Evolutionary conservation across 2,797 vertebrate species (phyloP).

Genomic region (Pipistrellus nathusii): DNA sequence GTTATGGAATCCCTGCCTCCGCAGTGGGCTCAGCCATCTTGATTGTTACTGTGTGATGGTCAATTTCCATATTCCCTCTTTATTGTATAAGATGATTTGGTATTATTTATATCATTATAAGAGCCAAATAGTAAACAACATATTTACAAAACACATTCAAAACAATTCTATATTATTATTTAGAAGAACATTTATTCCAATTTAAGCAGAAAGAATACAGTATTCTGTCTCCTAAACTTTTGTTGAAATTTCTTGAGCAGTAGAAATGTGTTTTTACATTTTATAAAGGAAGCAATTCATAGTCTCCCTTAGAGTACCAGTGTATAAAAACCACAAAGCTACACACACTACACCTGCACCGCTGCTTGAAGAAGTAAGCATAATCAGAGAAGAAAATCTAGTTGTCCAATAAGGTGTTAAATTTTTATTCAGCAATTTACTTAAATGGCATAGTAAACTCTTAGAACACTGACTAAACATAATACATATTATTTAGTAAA

Average conservation of each 20-base stretch:
- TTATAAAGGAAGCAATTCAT: neutral
- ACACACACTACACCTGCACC: neutral
- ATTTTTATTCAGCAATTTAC: slow-evolving; percentile 23
- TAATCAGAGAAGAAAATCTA: neutral
- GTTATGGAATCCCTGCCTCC: no score
- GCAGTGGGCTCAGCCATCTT: no score
- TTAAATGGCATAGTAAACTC: neutral
- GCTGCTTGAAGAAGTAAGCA: neutral
- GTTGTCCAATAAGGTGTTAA: neutral
- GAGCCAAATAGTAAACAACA: neutral
- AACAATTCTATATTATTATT: neutral
- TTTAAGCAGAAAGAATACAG: neutral
- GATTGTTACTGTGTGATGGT: no score
- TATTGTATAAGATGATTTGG: neutral
- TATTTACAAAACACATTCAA: neutral
- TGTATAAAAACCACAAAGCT: neutral
- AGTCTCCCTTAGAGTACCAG: neutral
- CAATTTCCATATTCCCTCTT: no score
- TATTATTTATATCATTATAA: neutral
- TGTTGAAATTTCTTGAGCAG: neutral
- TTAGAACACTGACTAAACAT: slow-evolving; percentile 9
- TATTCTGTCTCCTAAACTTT: neutral
- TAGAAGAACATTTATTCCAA: neutral
- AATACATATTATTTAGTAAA: slow-evolving; percentile 20
- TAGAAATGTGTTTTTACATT: neutral